Conservation (phyloP, 1,140 invertebrate genomes). For the Mycetomoellerius zeteki region DNA sequence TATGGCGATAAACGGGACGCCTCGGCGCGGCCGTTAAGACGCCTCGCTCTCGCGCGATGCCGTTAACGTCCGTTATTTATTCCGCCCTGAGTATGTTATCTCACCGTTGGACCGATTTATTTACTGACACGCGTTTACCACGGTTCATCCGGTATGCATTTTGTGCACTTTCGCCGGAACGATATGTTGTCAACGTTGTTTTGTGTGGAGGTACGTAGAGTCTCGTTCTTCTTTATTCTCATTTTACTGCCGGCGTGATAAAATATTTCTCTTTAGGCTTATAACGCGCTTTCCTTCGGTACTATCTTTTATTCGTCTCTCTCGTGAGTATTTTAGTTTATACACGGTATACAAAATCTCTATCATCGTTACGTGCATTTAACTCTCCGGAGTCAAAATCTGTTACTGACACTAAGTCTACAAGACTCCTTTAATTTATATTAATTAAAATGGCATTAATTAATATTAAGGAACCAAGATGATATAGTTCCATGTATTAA, state of each 20-base stretch:
- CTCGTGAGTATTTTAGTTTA: neutral
- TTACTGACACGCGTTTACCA: slow-evolving; percentile 16
- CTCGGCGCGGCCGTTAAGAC: slow-evolving; percentile 57
- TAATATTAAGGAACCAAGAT: too few species aligned
- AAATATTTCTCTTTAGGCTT: neutral
- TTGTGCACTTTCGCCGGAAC: slow-evolving; percentile 11
- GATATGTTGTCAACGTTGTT: neutral
- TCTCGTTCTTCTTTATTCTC: neutral
- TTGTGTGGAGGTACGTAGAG: neutral
- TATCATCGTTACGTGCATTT: too few species aligned
- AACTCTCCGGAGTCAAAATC: too few species aligned
- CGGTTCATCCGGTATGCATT: slow-evolving; percentile 10
- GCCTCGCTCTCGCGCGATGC: slow-evolving; percentile 12
- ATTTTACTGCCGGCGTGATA: slow-evolving; percentile 14
- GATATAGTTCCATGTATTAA: too few species aligned
- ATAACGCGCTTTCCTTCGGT: neutral
- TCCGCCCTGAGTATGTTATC: slow-evolving; percentile 53
- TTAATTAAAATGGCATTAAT: too few species aligned
- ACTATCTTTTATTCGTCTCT: neutral
- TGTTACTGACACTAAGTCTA: too few species aligned
- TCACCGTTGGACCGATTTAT: slow-evolving; percentile 39
- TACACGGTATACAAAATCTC: too few species aligned
- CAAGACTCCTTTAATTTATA: too few species aligned
- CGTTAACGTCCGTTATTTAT: slow-evolving; percentile 62
- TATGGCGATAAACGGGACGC: slow-evolving; percentile 66